These are phyloP conservation scores for Aricia artaxerxes DNA, from an alignment of 2,888 invertebrate genomes.

Conservation along the genomic window DNA sequence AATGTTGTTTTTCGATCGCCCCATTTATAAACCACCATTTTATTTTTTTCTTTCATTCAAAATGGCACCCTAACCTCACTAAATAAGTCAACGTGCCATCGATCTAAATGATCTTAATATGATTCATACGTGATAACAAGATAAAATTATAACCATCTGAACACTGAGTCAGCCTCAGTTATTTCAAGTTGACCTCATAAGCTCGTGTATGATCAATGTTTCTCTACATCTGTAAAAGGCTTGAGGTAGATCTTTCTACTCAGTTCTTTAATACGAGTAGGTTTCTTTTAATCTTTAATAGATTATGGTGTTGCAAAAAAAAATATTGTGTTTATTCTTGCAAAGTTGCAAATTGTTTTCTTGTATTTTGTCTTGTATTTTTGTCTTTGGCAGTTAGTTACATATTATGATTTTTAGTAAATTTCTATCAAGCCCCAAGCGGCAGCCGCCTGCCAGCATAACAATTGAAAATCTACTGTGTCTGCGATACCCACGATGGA, in stretches of 20 bases:
- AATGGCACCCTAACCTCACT: not conserved
- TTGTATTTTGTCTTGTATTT: no score
- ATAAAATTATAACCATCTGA: not conserved
- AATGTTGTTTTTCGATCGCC: not conserved
- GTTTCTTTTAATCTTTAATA: no score
- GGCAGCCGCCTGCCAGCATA: no score
- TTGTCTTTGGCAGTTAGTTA: no score
- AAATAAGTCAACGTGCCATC: not conserved
- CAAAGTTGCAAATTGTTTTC: no score
- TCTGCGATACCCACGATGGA: no score
- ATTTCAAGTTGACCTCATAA: constrained; percentile 23
- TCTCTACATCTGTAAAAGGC: not conserved
- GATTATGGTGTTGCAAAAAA: no score
- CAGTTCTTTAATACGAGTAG: not conserved
- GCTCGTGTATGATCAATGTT: constrained; percentile 11
- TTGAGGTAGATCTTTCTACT: not conserved
- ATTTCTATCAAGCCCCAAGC: no score
- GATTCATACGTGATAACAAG: constrained; percentile 27
- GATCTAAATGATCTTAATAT: constrained; percentile 9
- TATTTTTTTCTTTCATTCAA: not conserved
- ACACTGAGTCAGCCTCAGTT: constrained; percentile 20
- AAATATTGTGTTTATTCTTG: no score
- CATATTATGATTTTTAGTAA: no score
- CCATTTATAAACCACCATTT: not conserved
- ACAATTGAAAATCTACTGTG: no score